Base-by-base conservation (phyloP, 2,797 vertebrate species). In the Coccyzus lansbergi region DNA sequence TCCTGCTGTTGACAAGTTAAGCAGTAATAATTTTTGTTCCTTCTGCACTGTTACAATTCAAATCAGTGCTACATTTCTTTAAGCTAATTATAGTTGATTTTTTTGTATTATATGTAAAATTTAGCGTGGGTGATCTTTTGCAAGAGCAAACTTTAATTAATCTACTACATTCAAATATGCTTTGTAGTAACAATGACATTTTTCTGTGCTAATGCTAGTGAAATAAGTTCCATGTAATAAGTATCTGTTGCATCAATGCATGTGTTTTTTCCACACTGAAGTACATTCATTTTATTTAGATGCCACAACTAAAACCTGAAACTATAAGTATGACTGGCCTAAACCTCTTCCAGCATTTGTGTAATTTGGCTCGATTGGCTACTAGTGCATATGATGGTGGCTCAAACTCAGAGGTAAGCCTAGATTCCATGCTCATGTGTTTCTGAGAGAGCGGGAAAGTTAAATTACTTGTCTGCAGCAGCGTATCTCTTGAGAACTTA, bases 281-380 rank as follows among this genome's bases (percentile, higher is more conserved):
- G 28, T 68, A 19, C 21, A 17, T 84, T 91, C 51, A 11, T 95
- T 94, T 93, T 81, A 52, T 87, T 80, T 97, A 99, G 99, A 99
- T 99, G 99, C 99, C 99, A 18, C 99, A 99, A 95, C 96, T 99
- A 63, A 99, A 99, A 96, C 99, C 99, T 12, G 99, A 99, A 98
- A 99, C 98, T 6, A 99, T 99, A 97, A 99, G 99, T 91, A 99
- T 99, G 99, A 99, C 99, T 5, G 99, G 99, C 48, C 98, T 99
- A 64, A 99, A 99, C 97, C 98, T 99, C 53, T 99, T 99, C 94
- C 99, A 99, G 90, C 99, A 99, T 95, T 98, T 99, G 31, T 99
- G 99, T 97, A 99, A 99, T 95, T 98, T 99, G 96, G 99, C 99
- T 67, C 98, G 99, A 8, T 97, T 99, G 91, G 99, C 99, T 91